Base-by-base conservation (phyloP, 2,113 vertebrate species). In the Meles meles region DNA sequence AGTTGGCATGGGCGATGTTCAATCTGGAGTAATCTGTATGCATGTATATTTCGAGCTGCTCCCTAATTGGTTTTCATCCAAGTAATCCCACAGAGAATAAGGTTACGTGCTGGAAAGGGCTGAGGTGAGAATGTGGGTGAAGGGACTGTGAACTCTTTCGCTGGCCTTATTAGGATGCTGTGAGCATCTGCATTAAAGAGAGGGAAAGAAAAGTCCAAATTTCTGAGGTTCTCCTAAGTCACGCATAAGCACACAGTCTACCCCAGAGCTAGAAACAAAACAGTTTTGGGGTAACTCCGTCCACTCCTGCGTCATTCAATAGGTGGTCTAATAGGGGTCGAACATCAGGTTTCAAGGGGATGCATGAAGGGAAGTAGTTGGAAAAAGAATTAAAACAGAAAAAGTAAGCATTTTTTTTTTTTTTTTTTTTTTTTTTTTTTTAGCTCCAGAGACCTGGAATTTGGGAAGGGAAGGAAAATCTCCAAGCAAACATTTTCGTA, bases 61-160 rank as follows among this genome's bases (percentile, higher is more conserved):
- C 98, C 97, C 98, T 99, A 99, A 99, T 99, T 99, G 99, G 98
- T 99, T 99, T 99, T 98, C 98, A 98, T 98, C 98, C 98, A 98
- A 98, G 98, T 99, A 99, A 99, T 99, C 98, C 98, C 98, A 98
- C 97, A 98, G 98, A 98, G 99, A 99, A 98, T 98, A 98, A 98
- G 98, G 98, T 98, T 99, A 98, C 98, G 97, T 98, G 98, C 98
- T 99, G 98, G 98, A 99, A 98, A 98, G 98, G 98, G 97, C 98
- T 98, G 98, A 99, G 98, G 98, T 98, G 98, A 99, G 98, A 98
- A 98, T 97, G 90, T 98, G 98, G 98, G 98, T 98, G 98, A 98
- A 98, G 98, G 98, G 98, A 98, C 98, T 96, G 98, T 95, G 98
- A 98, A 98, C 98, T 98, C 98, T 98, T 98, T 98, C 98, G 98